phyloP scores from a whole-genome alignment of 2,113 vertebrate genomes.

The Lasiurus cinereus region DNA sequence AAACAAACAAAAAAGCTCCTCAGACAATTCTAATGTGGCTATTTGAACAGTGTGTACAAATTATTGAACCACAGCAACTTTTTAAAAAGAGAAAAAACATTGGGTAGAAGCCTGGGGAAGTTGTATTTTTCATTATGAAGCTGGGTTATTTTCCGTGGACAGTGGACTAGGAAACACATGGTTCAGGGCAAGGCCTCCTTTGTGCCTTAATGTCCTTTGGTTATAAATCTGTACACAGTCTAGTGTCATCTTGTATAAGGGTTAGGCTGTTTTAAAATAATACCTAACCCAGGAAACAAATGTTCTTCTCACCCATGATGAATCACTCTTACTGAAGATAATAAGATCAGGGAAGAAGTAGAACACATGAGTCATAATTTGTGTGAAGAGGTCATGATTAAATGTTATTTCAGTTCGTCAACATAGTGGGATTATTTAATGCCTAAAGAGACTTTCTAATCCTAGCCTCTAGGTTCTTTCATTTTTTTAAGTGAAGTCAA shows the following conservation, averaged over 20 bases:
- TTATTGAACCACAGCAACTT: background rate
- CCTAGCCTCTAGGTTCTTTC: background rate
- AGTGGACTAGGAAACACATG: background rate
- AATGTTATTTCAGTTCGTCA: conserved; percentile 4
- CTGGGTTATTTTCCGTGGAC: background rate
- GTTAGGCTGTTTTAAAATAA: conserved; percentile 29
- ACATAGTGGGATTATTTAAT: background rate
- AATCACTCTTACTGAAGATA: background rate
- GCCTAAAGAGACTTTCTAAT: conserved; percentile 32
- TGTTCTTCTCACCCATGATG: background rate
- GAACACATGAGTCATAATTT: background rate
- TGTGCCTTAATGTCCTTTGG: background rate
- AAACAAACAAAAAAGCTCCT: background rate
- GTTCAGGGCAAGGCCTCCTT: background rate
- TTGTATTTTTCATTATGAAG: background rate
- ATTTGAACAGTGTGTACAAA: background rate
- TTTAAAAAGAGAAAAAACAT: background rate
- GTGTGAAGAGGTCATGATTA: background rate
- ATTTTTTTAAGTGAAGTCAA: background rate
- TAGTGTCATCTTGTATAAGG: background rate
- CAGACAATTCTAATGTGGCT: background rate
- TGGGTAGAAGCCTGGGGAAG: background rate
- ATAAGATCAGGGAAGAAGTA: background rate
- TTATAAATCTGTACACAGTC: background rate
- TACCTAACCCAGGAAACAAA: conserved; percentile 1